These are phyloP conservation scores for Acipenser ruthenus DNA, from an alignment of 2,797 vertebrate species.

Conservation along the genomic window DNA sequence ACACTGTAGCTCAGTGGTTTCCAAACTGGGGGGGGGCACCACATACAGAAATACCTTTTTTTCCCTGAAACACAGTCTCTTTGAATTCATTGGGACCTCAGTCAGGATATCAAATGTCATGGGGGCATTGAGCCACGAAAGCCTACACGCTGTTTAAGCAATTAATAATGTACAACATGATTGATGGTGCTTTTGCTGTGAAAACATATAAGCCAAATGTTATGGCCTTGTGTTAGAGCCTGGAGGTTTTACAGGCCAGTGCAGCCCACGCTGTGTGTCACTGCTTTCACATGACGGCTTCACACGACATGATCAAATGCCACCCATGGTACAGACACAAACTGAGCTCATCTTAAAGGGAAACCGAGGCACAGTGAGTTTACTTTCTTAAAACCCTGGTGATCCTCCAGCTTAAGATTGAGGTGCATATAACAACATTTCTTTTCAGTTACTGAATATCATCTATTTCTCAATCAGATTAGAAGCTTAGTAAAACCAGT, in stretches of 20 bases:
- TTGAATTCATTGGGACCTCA: not conserved
- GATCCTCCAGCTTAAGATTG: too few species aligned
- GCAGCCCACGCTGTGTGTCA: not conserved
- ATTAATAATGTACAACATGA: not conserved
- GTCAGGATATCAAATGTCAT: slow-evolving; percentile 3
- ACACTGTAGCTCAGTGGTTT: too few species aligned
- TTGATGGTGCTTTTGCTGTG: not conserved
- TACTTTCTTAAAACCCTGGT: too few species aligned
- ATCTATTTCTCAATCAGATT: too few species aligned
- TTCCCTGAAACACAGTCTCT: not conserved
- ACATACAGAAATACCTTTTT: not conserved
- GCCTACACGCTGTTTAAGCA: not conserved
- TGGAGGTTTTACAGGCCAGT: not conserved
- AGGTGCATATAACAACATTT: too few species aligned
- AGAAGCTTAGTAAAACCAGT: too few species aligned
- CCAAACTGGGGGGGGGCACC: too few species aligned
- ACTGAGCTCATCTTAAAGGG: too few species aligned
- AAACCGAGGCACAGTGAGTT: too few species aligned
- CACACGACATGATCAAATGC: not conserved
- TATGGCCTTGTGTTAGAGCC: not conserved
- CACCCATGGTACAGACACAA: too few species aligned
- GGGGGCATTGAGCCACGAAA: not conserved
- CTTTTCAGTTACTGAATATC: too few species aligned
- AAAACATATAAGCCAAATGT: not conserved
- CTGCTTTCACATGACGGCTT: not conserved